Conservation (phyloP, 2,797 vertebrate species). For the Pseudochromis fuscus region DNA sequence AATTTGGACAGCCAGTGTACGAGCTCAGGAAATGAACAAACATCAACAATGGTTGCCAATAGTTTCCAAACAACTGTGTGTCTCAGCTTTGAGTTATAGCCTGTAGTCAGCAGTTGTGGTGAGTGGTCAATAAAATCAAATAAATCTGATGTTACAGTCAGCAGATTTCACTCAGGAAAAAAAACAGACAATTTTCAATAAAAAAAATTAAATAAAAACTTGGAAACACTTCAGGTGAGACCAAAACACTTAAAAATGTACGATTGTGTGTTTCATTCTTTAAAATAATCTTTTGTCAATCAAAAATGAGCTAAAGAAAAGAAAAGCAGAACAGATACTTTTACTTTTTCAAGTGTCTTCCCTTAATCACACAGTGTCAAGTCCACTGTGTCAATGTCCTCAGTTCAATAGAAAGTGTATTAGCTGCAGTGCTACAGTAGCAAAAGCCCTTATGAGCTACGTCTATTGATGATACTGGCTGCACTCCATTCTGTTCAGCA, state of each 20-base stretch:
- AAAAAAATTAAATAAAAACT: constrained; percentile 1
- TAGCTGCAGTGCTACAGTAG: constrained; percentile 25
- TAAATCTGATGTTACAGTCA: neutral
- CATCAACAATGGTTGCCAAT: neutral
- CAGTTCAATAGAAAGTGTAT: constrained; percentile 33
- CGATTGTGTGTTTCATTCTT: neutral
- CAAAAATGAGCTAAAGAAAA: neutral
- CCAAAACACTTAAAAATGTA: neutral
- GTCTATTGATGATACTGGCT: constrained; percentile 53
- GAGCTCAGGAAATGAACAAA: neutral
- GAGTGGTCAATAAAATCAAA: neutral
- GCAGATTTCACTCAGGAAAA: neutral
- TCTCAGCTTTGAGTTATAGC: neutral
- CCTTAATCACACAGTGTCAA: constrained; percentile 19
- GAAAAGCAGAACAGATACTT: neutral
- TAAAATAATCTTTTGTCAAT: too few relatives aligned
- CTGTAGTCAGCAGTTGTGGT: neutral
- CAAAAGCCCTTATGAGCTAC: constrained; percentile 44
- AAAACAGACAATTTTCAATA: neutral
- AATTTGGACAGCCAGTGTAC: neutral
- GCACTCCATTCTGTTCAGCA: constrained; percentile 29
- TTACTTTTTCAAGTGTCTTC: constrained; percentile 13
- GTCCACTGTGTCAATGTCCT: constrained; percentile 37
- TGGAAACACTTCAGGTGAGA: neutral
- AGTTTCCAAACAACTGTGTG: neutral